Evolutionary conservation across 2,113 vertebrate genomes (phyloP).

Genomic region (Numida meleagris): DNA sequence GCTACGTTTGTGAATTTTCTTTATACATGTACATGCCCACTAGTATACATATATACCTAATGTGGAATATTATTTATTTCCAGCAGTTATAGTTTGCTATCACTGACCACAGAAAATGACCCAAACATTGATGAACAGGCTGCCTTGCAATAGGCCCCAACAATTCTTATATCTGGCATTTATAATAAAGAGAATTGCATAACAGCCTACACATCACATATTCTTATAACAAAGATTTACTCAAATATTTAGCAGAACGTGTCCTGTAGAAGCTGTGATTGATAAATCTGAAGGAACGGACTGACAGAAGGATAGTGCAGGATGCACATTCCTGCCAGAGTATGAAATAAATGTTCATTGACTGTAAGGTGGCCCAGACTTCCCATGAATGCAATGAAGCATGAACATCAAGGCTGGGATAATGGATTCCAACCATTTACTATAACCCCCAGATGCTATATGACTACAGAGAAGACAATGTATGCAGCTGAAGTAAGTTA

Average conservation of each 20-base stretch:
- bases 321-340: background rate
- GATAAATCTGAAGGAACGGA: background rate
- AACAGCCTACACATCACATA: background rate
- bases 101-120: background rate
- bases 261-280: background rate
- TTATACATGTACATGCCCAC: accelerated
- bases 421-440: background rate
- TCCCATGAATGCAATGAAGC: background rate
- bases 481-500: background rate
- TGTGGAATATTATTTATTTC: background rate
- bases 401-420: background rate
- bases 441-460: background rate
- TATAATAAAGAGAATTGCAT: background rate
- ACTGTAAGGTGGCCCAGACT: background rate
- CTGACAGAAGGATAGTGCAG: background rate
- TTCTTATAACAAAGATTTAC: background rate
- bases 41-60: background rate
- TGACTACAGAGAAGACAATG: background rate
- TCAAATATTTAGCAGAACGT: background rate
- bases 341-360: background rate
- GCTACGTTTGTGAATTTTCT: background rate
- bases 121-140: background rate
- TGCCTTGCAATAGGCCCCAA: background rate
- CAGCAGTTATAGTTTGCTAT: background rate
- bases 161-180: accelerated